These are phyloP conservation scores for Squalus acanthias DNA, from an alignment of 2,797 vertebrate genomes.

Conservation along the genomic window DNA sequence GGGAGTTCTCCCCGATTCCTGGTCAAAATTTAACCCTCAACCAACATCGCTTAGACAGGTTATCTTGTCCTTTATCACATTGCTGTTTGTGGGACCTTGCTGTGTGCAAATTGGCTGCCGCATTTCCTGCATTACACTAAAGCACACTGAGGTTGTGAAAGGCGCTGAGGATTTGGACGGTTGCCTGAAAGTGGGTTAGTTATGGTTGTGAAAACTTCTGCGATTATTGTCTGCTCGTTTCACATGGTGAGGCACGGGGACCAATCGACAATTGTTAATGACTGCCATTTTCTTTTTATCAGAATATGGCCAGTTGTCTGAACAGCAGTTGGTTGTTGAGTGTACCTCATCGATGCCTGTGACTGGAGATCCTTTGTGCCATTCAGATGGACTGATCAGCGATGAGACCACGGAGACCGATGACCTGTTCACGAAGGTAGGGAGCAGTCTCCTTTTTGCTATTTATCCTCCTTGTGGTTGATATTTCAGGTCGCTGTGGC, in stretches of 20 bases:
- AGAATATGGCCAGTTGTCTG: constrained; percentile 68
- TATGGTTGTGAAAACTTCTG: too few species aligned
- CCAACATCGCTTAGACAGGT: not conserved
- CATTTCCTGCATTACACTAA: not conserved
- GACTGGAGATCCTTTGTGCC: constrained; percentile 68
- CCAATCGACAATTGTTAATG: not conserved
- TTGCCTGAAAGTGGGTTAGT: not conserved
- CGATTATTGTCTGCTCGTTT: not conserved
- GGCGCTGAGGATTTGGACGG: not conserved
- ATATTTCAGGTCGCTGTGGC: not conserved
- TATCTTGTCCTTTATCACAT: not conserved
- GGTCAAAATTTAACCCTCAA: not conserved
- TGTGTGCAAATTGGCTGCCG: too few species aligned
- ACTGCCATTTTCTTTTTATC: constrained; percentile 49
- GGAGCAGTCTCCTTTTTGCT: constrained; percentile 6
- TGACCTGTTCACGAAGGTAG: constrained; percentile 78
- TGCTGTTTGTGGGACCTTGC: not conserved
- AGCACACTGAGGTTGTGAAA: not conserved
- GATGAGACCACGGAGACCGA: constrained; percentile 66
- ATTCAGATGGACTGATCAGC: constrained; percentile 69
- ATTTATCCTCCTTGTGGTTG: not conserved
- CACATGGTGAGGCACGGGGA: not conserved
- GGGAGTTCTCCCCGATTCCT: not conserved
- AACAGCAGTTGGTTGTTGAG: constrained; percentile 55
- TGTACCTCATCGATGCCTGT: constrained; percentile 54